Conservation (phyloP, 1,140 invertebrate genomes). For the Drosophila rufa region DNA sequence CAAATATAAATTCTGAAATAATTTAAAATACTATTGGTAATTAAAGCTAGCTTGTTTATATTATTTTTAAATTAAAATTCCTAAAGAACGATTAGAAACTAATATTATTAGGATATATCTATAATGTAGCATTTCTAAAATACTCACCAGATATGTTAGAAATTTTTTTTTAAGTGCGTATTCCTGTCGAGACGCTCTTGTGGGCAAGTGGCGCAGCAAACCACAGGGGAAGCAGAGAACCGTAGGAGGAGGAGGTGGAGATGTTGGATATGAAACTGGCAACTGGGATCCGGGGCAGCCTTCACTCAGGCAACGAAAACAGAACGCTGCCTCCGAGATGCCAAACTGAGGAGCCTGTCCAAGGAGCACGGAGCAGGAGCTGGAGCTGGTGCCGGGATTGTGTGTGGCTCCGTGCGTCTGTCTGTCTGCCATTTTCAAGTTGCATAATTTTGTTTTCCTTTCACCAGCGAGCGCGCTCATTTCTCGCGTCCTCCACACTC, state of each 20-base stretch:
- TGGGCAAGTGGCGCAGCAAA: constrained; percentile 52
- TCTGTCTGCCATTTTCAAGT: constrained; percentile 71
- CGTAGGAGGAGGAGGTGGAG: background rate
- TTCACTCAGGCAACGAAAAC: constrained; percentile 58
- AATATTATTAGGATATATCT: no score
- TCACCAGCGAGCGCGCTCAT: constrained; percentile 64
- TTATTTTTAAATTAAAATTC: no score
- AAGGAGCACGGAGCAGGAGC: constrained; percentile 8
- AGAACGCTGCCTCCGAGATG: constrained; percentile 56
- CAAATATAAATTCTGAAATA: no score
- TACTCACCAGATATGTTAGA: no score
- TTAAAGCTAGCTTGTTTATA: no score
- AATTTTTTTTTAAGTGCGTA: no score
- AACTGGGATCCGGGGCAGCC: constrained; percentile 28
- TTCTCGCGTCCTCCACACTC: constrained; percentile 30
- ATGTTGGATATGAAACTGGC: background rate
- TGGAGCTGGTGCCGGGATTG: constrained; percentile 3
- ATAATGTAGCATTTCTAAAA: background rate
- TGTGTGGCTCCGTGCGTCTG: constrained; percentile 17
- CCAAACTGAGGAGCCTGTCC: constrained; percentile 49
- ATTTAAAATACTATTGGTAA: no score
- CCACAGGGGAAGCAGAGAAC: constrained; percentile 28
- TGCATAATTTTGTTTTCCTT: constrained; percentile 81
- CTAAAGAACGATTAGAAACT: no score
- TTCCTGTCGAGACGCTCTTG: constrained; percentile 28